phyloP scores from a whole-genome alignment of 2,797 vertebrate genomes.

The Salmo trutta region DNA sequence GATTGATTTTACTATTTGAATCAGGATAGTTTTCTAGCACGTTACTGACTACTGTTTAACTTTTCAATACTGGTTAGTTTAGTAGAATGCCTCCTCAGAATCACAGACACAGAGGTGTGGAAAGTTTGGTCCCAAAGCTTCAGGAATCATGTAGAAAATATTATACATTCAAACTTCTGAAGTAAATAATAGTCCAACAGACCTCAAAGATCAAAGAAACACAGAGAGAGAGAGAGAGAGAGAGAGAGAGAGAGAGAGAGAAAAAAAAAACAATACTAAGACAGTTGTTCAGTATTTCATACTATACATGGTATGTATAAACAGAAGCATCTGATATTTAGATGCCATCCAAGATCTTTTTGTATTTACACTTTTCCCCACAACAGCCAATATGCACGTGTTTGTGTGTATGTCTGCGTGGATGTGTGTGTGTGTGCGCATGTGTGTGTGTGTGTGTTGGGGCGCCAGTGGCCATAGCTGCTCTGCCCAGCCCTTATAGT shows the following conservation, averaged over 20 bases:
- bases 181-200: constrained; percentile 74
- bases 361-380: not conserved
- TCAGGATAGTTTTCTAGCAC: constrained; percentile 1
- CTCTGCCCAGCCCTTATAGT: constrained; percentile 2
- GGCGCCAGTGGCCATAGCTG: not conserved
- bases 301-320: not conserved
- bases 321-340: not conserved
- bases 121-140: constrained; percentile 84
- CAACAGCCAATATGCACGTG: not conserved
- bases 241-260: constrained; percentile 17
- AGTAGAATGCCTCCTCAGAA: constrained; percentile 31
- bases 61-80: not conserved
- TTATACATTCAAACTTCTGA: constrained; percentile 88
- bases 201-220: constrained; percentile 14
- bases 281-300: too few relatives aligned
- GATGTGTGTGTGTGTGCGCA: not conserved
- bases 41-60: not conserved
- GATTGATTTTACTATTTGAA: not conserved
- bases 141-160: constrained; percentile 83
- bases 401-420: not conserved
- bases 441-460: not conserved
- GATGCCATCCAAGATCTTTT: not conserved
- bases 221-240: constrained; percentile 27
- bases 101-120: constrained; percentile 62
- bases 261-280: constrained; percentile 4